These are phyloP conservation scores for Argyrosomus regius DNA, from an alignment of 2,797 vertebrate genomes.

Conservation along the genomic window DNA sequence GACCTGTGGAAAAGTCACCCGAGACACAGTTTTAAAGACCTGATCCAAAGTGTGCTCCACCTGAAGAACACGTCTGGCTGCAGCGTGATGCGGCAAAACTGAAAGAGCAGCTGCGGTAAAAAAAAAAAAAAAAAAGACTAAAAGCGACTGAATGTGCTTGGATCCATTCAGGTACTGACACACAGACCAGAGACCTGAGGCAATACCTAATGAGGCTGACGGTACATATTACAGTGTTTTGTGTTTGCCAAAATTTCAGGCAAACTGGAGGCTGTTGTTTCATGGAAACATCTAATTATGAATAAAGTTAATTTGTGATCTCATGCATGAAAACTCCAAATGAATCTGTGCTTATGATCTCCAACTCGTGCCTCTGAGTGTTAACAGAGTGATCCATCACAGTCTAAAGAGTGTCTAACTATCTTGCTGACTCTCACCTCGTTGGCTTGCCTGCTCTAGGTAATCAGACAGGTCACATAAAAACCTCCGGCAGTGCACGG, in stretches of 20 bases:
- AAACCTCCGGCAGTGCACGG: slow-evolving; percentile 7
- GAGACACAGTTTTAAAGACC: background rate
- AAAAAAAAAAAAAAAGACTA: background rate
- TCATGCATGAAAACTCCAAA: background rate
- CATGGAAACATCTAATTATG: background rate
- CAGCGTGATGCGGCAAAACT: background rate
- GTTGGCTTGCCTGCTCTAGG: background rate
- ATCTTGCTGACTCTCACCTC: background rate
- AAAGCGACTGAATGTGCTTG: background rate
- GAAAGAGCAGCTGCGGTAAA: background rate
- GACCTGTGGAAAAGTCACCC: background rate
- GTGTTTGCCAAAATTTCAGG: background rate
- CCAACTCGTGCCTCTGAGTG: background rate
- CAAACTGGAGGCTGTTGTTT: background rate
- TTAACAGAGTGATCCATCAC: background rate
- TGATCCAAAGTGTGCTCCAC: background rate
- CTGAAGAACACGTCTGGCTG: background rate
- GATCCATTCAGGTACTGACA: background rate
- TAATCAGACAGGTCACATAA: slow-evolving; percentile 27
- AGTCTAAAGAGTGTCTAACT: background rate
- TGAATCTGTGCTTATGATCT: background rate
- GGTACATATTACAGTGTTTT: background rate
- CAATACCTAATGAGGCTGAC: background rate
- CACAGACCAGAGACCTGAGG: background rate
- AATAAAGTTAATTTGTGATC: too few species aligned